Base-by-base conservation (phyloP, 2,113 vertebrate genomes). In the Oreotragus oreotragus region DNA sequence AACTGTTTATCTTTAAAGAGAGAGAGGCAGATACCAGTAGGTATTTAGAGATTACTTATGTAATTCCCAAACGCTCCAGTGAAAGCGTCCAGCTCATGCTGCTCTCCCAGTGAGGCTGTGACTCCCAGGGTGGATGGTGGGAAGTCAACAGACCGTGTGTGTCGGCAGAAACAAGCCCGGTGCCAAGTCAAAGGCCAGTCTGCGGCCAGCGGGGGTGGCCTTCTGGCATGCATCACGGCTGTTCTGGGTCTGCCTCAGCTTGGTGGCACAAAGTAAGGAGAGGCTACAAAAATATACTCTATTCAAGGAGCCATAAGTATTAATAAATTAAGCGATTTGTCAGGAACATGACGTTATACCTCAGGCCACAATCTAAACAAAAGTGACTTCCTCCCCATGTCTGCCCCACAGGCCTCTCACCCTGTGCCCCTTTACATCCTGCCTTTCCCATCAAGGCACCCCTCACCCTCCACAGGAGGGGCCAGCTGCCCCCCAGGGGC, bases 101-200 rank as follows among this genome's bases (percentile, higher is more conserved):
- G 36, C 64, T 36, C 47, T 64, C 76, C 17, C 4, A 55, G 88
- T 0, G 2, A 8, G 1, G n/a, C 11, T 14, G 27, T 11, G 70
- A 57, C 77, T 88, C 25, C 57, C 57, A 14, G 33, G 53, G n/a
- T 4, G 27, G 66, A 9, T 5, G 13, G 19, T 17, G 13, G 1
- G 13, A 2, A 6, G 47, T 53, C 33, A 9, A 10, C 3, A 0
- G 13, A 9, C 5, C 36, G 2, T 1, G 12, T 0, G 2, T 7
- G 43, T 49, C 0, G 2, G 25, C 2, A 7, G 84, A 21, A 55
- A 73, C 51, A 4, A 11, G 0, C 0, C 62, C 14, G 53, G 33
- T 5, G 36, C 10, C 17, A 11, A 30, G 19, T 21, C 0, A 45
- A 47, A 14, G 45, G 19, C 66, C 51, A 9, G 27, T 2, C 3